Evolutionary conservation across 2,888 invertebrate species (phyloP), one percentile per base, ranked within the genome.

Genomic region (Horisme vitalbata): DNA sequence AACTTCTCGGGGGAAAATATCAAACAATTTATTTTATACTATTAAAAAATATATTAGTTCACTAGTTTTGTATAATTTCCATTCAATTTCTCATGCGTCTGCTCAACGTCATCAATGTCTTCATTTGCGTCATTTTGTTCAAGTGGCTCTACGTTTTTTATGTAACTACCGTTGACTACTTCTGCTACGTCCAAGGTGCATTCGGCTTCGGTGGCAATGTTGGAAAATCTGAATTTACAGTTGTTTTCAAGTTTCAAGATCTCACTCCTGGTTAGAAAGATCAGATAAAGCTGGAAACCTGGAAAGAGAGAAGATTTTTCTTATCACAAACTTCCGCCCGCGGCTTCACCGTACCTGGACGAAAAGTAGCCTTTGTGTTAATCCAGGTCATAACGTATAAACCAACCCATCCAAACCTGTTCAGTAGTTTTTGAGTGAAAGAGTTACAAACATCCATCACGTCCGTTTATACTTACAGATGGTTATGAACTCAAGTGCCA

Each of bases 181-280:
- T 26, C 27, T 15, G 11, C 32, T n/a, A 30, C 23, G 14, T 24
- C 28, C 45, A 52, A 38, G 1, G 23, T 11, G 13, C 52, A 48
- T 11, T 32, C 26, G 1, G 28, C 41, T 12, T 43, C 45, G 1
- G 4, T 12, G 0, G 41, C 33, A 8, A 35, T 11, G 18, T 54
- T 54, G 3, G 13, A 12, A n/a, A 54, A 54, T 8, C 35, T 37
- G 14, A 54, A 45, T 2, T 30, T 21, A 10, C 23, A 24, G 12
- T 14, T 46, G 18, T 31, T 41, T 3, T 15, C 7, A 0, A 54
- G 31, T 24, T 50, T 45, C 5, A 21, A 13, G 6, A 54, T 39
- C 12, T 54, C 50, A 20, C 50, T 47, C 30, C 31, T 45, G 3
- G 34, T 30, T 1, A 55, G 3, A 3, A 55, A 31, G 18, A 52